phyloP scores from a whole-genome alignment of 2,797 vertebrate species.

The Lutjanus argentimaculatus region DNA sequence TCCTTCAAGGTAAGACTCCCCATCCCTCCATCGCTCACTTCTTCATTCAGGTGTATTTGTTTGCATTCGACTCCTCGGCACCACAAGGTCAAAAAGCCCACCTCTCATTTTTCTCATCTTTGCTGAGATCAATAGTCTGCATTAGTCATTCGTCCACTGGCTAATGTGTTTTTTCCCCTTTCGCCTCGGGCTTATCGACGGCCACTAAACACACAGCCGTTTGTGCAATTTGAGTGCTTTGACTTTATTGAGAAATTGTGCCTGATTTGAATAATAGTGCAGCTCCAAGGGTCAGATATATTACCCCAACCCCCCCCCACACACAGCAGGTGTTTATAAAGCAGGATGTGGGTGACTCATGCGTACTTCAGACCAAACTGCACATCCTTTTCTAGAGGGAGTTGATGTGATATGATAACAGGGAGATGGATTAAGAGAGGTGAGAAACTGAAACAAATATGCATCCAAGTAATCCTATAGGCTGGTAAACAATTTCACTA shows the following conservation, averaged over 20 bases:
- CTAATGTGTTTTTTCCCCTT: background rate
- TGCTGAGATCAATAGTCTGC: slow-evolving; percentile 12
- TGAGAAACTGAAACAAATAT: background rate
- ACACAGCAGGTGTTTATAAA: background rate
- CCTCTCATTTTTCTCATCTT: slow-evolving; percentile 20
- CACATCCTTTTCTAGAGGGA: background rate
- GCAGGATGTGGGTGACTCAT: background rate
- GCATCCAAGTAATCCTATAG: background rate
- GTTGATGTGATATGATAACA: background rate
- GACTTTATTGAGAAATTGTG: background rate
- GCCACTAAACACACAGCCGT: slow-evolving; percentile 7
- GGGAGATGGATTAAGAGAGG: background rate
- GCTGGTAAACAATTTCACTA: background rate
- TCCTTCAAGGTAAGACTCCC: slow-evolving; percentile 90
- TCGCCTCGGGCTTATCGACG: background rate
- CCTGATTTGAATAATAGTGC: slow-evolving; percentile 3
- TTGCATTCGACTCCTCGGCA: background rate
- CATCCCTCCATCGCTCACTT: background rate
- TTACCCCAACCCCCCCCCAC: background rate
- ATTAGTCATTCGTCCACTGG: background rate
- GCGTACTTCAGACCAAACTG: background rate
- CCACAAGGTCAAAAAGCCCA: slow-evolving; percentile 9
- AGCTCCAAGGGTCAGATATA: background rate
- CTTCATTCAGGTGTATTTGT: slow-evolving; percentile 3
- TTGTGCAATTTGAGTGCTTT: background rate